A percentile compares a stretch with the other conserved stretches of the same genome.
phyloP scores from a whole-genome alignment of 1,140 invertebrate species.

The Pogonognathellus flavescens region DNA sequence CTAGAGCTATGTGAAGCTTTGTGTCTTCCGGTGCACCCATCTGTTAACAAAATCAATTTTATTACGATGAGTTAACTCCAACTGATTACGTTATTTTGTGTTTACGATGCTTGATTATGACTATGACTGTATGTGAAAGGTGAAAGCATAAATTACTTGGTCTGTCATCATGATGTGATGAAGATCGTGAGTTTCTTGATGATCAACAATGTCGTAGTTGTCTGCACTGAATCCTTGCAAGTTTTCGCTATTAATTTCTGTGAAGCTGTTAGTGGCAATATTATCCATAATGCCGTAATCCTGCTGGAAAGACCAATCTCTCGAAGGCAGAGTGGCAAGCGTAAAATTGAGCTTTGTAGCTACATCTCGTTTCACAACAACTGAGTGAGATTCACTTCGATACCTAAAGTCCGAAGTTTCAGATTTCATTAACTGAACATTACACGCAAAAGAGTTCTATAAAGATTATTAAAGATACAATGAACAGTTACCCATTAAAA shows the following conservation, averaged over 20 bases:
- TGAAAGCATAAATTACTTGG: conserved; percentile 32
- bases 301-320: conserved; percentile 83
- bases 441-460: no score
- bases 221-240: conserved; percentile 77
- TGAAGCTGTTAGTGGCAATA: conserved; percentile 73
- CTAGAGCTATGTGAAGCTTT: conserved; percentile 84
- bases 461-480: no score
- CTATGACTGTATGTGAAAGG: not conserved
- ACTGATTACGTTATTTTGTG: no score
- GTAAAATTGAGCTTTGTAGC: conserved; percentile 82
- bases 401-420: conserved; percentile 73
- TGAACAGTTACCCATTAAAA: conserved; percentile 74
- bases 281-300: conserved; percentile 79
- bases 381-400: conserved; percentile 75
- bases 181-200: conserved; percentile 46
- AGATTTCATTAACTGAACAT: no score
- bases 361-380: conserved; percentile 77
- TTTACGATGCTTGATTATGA: no score
- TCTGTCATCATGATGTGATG: conserved; percentile 64
- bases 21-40: conserved; percentile 80
- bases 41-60: conserved; percentile 69
- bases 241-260: conserved; percentile 77
- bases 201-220: conserved; percentile 71
- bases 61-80: not conserved
- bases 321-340: conserved; percentile 80